Base-by-base conservation (phyloP, 2,888 invertebrate genomes). In the Mallateleia sp. region DNA sequence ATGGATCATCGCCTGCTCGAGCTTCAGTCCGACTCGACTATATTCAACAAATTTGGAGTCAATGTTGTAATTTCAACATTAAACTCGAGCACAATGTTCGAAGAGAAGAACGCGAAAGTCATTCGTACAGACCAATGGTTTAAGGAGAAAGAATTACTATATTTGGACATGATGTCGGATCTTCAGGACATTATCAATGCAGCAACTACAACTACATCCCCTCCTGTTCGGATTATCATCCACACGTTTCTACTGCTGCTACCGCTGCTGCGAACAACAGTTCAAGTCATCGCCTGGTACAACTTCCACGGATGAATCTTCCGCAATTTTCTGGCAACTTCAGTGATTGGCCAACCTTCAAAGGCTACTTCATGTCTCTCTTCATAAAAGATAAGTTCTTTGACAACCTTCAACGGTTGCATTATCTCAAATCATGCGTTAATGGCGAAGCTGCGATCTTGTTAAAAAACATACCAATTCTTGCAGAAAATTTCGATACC, bases 371-470 rank as follows among this genome's bases (percentile, higher is more conserved):
- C n/a, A n/a, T 15, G 11, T 62, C 62, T n/a, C 11, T 62, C 2
- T 42, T 62, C 62, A 62, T 62, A 8, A n/a, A 42, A 22, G 50
- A 50, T 50, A 8, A 47, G 66, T 32, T 18, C n/a, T 66, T 42
- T 11, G 50, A 66, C 24, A 42, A 66, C 20, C 32, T 62, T n/a
- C n/a, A n/a, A n/a, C n/a, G n/a, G n/a, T n/a, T n/a, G n/a, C n/a
- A n/a, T n/a, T 32, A 32, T 32, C 32, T 32, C 5, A 32, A 32
- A 32, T 32, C 32, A 8, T 32, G 32, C 8, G 32, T 32, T n/a
- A n/a, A 66, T 66, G 66, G 66, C 14, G 66, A 66, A 5, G 66
- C 66, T 9, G 50, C 66, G 18, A 5, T 28, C 11, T 15, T 50
- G 14, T 15, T 64, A 3, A 42, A 22, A 9, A 64, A 64, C n/a